phyloP scores from a whole-genome alignment of 2,797 vertebrate genomes.

The Crocidura indochinensis region DNA sequence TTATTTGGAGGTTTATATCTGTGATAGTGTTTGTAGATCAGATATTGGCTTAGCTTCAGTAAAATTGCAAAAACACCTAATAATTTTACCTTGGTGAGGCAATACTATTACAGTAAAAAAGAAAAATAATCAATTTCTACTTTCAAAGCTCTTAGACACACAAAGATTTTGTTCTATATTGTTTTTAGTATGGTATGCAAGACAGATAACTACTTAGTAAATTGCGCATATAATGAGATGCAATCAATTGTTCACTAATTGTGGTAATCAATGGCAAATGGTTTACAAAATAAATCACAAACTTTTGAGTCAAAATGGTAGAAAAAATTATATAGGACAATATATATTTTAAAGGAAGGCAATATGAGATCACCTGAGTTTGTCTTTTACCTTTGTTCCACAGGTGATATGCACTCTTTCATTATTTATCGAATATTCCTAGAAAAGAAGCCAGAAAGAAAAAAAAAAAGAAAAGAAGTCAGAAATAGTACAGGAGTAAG shows the following conservation, averaged over 20 bases:
- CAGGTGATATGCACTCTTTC: not conserved
- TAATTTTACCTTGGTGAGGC: slow-evolving; percentile 64
- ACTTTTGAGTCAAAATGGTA: slow-evolving; percentile 18
- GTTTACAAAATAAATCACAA: slow-evolving; percentile 42
- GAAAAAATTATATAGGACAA: not conserved
- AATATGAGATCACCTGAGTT: slow-evolving; percentile 11
- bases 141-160: slow-evolving; percentile 28
- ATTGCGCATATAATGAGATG: slow-evolving; percentile 54
- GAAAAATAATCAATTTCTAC: slow-evolving; percentile 50
- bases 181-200: slow-evolving; percentile 62
- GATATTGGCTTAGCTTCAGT: slow-evolving; percentile 59
- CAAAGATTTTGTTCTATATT: slow-evolving; percentile 47
- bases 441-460: not conserved
- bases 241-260: slow-evolving; percentile 57
- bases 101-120: slow-evolving; percentile 43
- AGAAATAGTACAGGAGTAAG: not conserved
- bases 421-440: slow-evolving; percentile 44
- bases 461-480: not conserved
- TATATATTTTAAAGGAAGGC: not conserved
- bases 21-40: slow-evolving; percentile 53
- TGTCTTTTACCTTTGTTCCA: slow-evolving; percentile 23
- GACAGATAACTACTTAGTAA: slow-evolving; percentile 50
- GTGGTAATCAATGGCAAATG: slow-evolving; percentile 30
- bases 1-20: slow-evolving; percentile 71
- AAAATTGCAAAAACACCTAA: slow-evolving; percentile 64